A percentile compares a stretch with the other conserved stretches of the same genome.
Conservation (phyloP, 2,888 invertebrate species). For the Phrixothrix hirtus region DNA sequence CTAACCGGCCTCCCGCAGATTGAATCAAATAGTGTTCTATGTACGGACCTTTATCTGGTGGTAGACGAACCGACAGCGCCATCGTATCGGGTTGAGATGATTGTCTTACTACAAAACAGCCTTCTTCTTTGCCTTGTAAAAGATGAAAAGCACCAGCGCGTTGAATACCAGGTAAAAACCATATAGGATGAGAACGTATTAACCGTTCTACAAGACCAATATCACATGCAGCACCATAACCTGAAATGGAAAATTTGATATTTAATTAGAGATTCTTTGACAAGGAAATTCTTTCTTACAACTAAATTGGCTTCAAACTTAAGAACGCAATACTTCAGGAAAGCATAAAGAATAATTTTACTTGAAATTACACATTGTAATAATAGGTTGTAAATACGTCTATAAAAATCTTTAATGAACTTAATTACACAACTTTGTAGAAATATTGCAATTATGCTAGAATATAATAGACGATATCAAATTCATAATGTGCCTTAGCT, state of each 20-base stretch:
- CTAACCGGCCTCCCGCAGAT: conserved; percentile 76
- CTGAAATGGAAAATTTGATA: conserved; percentile 49
- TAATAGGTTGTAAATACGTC: no score
- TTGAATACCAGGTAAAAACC: conserved; percentile 93
- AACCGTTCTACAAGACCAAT: conserved; percentile 85
- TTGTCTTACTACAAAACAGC: conserved; percentile 93
- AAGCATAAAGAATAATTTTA: no score
- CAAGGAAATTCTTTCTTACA: no score
- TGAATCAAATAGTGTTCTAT: conserved; percentile 97
- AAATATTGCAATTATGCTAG: no score
- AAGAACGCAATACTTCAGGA: no score
- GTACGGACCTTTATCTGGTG: conserved; percentile 84
- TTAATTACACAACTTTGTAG: no score
- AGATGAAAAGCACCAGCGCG: conserved; percentile 92
- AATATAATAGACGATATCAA: no score
- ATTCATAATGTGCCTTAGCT: no score
- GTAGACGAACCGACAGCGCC: conserved; percentile 91
- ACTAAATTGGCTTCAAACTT: no score
- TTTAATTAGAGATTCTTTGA: conserved; percentile 7
- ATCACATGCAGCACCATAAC: conserved; percentile 78
- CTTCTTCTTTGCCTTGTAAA: conserved; percentile 90
- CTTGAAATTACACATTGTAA: no score
- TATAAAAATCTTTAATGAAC: no score
- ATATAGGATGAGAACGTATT: conserved; percentile 90
- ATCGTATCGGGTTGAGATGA: conserved; percentile 92